Evolutionary conservation across 1,140 invertebrate species (phyloP), one percentile per base, ranked within the genome.

Genomic region (Adelges cooleyi): DNA sequence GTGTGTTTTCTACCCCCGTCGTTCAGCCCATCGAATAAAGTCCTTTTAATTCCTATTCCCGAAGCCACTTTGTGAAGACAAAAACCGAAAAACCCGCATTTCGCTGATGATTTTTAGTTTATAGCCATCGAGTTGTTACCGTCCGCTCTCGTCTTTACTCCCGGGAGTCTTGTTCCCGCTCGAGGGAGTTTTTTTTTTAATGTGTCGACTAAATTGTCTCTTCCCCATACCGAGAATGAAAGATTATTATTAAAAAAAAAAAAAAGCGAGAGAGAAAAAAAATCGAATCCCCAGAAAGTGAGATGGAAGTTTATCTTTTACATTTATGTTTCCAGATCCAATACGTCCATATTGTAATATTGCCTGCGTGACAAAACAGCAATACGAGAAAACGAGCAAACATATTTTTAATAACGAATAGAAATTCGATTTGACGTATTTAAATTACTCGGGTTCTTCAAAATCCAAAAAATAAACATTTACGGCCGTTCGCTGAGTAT

Each of bases 61-160:
- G 56, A 62, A 46, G 56, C 56, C 56, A 62, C 56, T 62, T 62
- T 62, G 56, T 42, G 25, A 62, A 40, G 56, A 48, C 56, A 42
- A 62, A 62, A 62, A 62, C 56, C 56, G 18, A 62, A 62, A 62
- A 62, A 25, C 56, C 56, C 56, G 40, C 54, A 59, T 44, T 59
- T 59, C 23, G 40, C 23, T 62, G 56, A 62, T 62, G 56, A 62
- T 62, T 62, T 62, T 62, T 62, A 62, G 56, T 62, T 62, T 62
- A 62, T 62, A 62, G 56, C 33, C 56, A 18, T 11, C 29, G 29
- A 33, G 29, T 33, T 33, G 5, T 33, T 33, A 6, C 29, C 42
- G 8, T 29, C 25, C 17, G 25, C 56, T 17, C 38, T 44, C 25
- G 4, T 46, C 29, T 62, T 62, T 62, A 62, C 42, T 48, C 56